Evolutionary conservation across 2,113 vertebrate species (phyloP).

Genomic region (Microtus montanus): DNA sequence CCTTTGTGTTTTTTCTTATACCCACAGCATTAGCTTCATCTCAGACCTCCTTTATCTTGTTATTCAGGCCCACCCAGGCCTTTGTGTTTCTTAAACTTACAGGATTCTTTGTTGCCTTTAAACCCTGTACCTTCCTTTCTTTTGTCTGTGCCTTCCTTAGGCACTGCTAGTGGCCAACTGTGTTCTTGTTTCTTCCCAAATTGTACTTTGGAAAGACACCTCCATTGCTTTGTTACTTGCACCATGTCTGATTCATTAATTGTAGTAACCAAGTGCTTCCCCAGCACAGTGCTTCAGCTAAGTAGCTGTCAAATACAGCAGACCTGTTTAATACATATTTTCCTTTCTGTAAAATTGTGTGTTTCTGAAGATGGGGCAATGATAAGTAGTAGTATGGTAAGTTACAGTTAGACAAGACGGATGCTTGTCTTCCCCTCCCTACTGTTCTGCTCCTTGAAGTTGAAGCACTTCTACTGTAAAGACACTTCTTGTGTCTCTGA

Average conservation of each 20-base stretch:
- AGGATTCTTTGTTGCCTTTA: background rate
- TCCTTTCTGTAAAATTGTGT: background rate
- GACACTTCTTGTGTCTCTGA: background rate
- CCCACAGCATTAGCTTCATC: background rate
- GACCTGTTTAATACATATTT: background rate
- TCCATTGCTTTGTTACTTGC: background rate
- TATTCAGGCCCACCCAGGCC: background rate
- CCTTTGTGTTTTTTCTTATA: background rate
- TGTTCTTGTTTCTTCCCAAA: background rate
- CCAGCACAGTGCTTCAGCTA: background rate
- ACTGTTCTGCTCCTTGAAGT: background rate
- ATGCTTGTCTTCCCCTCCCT: background rate
- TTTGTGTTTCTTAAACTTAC: conserved; percentile 26
- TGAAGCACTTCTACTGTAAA: background rate
- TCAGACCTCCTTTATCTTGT: background rate
- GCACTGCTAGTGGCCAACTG: background rate
- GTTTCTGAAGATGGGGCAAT: background rate
- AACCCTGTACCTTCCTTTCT: background rate
- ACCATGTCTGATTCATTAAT: background rate
- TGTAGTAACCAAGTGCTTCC: background rate
- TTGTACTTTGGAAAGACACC: background rate
- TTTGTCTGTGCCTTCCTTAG: background rate
- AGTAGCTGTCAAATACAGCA: background rate
- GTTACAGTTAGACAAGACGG: background rate
- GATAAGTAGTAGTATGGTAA: background rate